phyloP scores from a whole-genome alignment of 2,113 vertebrate species.

The Cepphus grylle region DNA sequence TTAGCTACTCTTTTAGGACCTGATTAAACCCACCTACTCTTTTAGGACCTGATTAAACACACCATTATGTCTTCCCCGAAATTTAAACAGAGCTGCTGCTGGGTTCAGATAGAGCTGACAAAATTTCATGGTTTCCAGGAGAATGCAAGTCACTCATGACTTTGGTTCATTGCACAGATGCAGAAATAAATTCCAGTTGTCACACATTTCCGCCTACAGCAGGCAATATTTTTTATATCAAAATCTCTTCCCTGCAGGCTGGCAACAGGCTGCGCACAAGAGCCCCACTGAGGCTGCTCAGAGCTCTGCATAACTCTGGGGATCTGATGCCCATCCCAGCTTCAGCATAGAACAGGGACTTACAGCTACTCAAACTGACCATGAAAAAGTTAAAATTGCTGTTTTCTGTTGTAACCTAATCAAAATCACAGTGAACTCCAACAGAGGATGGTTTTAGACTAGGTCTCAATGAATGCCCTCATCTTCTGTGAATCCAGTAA shows the following conservation, averaged over 20 bases:
- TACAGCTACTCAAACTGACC: not conserved
- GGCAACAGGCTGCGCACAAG: not conserved
- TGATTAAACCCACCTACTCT: not conserved
- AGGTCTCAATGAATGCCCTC: not conserved
- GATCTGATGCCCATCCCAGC: not conserved
- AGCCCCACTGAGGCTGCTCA: not conserved
- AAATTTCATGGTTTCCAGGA: not conserved
- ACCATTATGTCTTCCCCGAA: not conserved
- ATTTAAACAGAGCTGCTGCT: not conserved
- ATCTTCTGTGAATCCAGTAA: not conserved
- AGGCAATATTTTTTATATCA: not conserved
- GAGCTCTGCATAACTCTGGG: not conserved
- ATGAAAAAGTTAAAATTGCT: not conserved
- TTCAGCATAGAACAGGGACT: not conserved
- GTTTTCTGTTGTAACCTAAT: not conserved
- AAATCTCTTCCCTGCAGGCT: not conserved
- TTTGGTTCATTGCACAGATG: not conserved
- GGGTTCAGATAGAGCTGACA: not conserved
- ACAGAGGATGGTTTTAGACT: not conserved
- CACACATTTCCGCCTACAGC: not conserved
- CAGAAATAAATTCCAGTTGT: not conserved
- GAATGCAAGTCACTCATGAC: not conserved
- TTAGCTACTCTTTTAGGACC: not conserved
- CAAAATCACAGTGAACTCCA: not conserved
- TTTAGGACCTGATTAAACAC: not conserved